Conservation (phyloP, 2,888 invertebrate species). For the Patella depressa region DNA sequence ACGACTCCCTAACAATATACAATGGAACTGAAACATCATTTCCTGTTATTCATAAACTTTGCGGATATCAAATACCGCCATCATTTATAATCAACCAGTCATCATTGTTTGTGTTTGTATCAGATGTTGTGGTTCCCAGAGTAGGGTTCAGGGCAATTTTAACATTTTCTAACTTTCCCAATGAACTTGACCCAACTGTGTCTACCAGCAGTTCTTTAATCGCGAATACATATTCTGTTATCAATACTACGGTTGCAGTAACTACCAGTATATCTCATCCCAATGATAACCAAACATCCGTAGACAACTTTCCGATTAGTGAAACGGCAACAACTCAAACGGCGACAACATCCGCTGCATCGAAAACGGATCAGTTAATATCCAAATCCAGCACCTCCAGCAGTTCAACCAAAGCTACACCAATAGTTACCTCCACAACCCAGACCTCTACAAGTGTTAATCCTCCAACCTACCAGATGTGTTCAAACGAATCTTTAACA, state of each 20-base stretch:
- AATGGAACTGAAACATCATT: background rate
- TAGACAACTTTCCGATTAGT: background rate
- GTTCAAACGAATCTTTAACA: background rate
- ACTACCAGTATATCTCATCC: background rate
- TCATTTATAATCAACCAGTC: background rate
- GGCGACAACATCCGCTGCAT: background rate
- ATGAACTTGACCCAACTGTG: background rate
- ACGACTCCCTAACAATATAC: conserved; percentile 30
- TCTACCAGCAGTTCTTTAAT: background rate
- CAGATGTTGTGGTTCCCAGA: conserved; percentile 29
- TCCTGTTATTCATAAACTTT: conserved; percentile 25
- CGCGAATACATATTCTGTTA: background rate
- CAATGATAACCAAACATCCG: background rate
- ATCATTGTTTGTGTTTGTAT: conserved; percentile 18
- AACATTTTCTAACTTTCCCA: background rate
- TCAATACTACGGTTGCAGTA: background rate
- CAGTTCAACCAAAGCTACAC: background rate
- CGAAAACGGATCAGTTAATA: background rate
- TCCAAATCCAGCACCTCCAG: background rate
- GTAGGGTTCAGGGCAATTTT: conserved; percentile 28
- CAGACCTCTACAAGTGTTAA: background rate
- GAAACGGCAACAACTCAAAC: background rate
- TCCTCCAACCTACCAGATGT: background rate
- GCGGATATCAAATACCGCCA: conserved; percentile 21
- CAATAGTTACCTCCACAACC: background rate